phyloP scores from a whole-genome alignment of 1,140 invertebrate species.

The Pemphigus obesinymphae region DNA sequence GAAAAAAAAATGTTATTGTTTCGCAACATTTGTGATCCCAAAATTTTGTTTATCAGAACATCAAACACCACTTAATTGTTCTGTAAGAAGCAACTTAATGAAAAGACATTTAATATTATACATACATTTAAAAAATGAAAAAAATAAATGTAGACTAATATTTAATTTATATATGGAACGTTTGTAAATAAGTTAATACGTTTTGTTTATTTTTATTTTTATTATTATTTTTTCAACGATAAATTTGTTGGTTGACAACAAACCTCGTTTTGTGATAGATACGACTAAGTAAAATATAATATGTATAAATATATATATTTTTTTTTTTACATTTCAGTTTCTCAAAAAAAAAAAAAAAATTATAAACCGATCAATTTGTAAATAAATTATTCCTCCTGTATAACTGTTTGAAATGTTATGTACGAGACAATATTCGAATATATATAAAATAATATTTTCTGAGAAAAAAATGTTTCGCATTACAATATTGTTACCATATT shows the following conservation, averaged over 20 bases:
- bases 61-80: background rate
- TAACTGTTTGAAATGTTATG: conserved; percentile 25
- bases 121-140: background rate
- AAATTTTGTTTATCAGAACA: background rate
- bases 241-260: conserved; percentile 33
- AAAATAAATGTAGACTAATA: conserved; percentile 30
- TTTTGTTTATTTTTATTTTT: conserved; percentile 37
- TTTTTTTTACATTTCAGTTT: conserved; percentile 36
- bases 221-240: conserved; percentile 29
- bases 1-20: conserved; percentile 32
- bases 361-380: conserved; percentile 14
- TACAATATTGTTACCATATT: conserved; percentile 35
- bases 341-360: background rate
- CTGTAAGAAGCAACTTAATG: background rate
- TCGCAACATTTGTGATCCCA: background rate
- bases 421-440: conserved; percentile 23
- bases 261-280: conserved; percentile 41
- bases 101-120: conserved; percentile 27
- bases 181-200: conserved; percentile 38
- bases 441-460: conserved; percentile 39
- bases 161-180: conserved; percentile 38
- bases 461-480: conserved; percentile 17
- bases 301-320: conserved; percentile 16
- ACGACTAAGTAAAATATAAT: conserved; percentile 29
- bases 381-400: conserved; percentile 9